Conservation (phyloP, 1,140 invertebrate species). For the Zaprionus capensis region DNA sequence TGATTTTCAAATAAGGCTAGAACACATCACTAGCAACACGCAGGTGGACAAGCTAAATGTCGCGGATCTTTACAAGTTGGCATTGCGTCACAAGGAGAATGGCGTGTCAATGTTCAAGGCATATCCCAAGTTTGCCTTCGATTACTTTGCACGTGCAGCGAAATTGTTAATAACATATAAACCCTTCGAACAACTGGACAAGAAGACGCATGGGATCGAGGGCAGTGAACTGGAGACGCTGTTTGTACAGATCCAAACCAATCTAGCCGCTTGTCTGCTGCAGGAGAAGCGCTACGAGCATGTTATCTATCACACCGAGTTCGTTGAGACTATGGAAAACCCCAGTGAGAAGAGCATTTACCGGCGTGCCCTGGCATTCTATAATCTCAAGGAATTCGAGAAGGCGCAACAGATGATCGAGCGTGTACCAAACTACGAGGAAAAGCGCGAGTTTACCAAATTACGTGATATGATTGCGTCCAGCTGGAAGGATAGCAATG, state of each 20-base stretch:
- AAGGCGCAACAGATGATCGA: conserved; percentile 71
- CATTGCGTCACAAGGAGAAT: conserved; percentile 71
- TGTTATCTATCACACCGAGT: conserved; percentile 76
- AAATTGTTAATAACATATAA: conserved; percentile 79
- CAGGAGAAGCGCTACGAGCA: conserved; percentile 80
- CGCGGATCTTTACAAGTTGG: conserved; percentile 58
- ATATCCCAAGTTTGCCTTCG: conserved; percentile 77
- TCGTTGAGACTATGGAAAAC: conserved; percentile 63
- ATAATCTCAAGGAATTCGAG: conserved; percentile 73
- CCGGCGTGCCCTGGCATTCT: conserved; percentile 74
- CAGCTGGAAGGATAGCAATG: conserved; percentile 72
- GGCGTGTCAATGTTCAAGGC: conserved; percentile 80
- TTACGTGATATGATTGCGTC: conserved; percentile 61
- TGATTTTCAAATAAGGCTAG: conserved; percentile 58
- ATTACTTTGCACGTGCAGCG: conserved; percentile 77
- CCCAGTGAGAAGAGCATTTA: conserved; percentile 80
- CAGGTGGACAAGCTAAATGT: conserved; percentile 66
- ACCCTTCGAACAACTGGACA: conserved; percentile 68
- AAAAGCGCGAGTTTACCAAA: conserved; percentile 75
- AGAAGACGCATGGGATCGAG: conserved; percentile 57
- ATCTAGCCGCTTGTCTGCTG: conserved; percentile 77
- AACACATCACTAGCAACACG: conserved; percentile 53
- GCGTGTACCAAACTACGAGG: conserved; percentile 64
- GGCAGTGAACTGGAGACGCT: conserved; percentile 57
- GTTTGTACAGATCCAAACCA: conserved; percentile 75